A percentile compares a stretch with the other conserved stretches of the same genome.
phyloP scores from a whole-genome alignment of 2,888 invertebrate genomes.

The Caenorhabditis doughertyi region DNA sequence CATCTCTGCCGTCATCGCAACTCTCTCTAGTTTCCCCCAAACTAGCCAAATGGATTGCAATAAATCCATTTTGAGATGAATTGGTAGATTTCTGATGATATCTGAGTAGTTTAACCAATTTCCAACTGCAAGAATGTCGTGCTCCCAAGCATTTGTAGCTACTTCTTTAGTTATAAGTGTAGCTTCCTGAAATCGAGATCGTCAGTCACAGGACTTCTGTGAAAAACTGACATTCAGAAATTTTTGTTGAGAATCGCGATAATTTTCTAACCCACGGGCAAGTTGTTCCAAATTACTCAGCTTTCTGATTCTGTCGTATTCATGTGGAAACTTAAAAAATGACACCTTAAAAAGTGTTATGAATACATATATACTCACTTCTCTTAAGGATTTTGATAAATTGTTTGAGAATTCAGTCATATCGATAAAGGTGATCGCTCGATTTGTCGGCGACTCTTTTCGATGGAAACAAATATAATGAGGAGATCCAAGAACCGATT shows the following conservation, averaged over 20 bases:
- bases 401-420: not conserved
- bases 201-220: too few species aligned
- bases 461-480: not conserved
- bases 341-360: too few species aligned
- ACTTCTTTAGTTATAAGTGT: not conserved
- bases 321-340: not conserved
- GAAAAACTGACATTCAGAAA: not conserved
- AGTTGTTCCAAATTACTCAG: conserved; percentile 25
- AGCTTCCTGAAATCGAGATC: not conserved
- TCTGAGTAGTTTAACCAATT: conserved; percentile 35
- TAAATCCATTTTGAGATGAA: conserved; percentile 6
- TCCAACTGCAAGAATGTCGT: not conserved
- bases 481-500: not conserved
- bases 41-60: not conserved
- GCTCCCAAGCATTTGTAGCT: not conserved
- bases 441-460: not conserved
- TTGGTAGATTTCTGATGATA: not conserved
- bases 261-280: not conserved
- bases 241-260: not conserved
- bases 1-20: conserved; percentile 29
- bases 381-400: not conserved
- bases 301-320: not conserved
- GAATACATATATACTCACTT: not conserved
- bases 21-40: conserved; percentile 26
- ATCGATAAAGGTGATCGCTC: not conserved